These are phyloP conservation scores for Drosophila longiperda DNA, from an alignment of 2,888 invertebrate genomes.

Conservation along the genomic window DNA sequence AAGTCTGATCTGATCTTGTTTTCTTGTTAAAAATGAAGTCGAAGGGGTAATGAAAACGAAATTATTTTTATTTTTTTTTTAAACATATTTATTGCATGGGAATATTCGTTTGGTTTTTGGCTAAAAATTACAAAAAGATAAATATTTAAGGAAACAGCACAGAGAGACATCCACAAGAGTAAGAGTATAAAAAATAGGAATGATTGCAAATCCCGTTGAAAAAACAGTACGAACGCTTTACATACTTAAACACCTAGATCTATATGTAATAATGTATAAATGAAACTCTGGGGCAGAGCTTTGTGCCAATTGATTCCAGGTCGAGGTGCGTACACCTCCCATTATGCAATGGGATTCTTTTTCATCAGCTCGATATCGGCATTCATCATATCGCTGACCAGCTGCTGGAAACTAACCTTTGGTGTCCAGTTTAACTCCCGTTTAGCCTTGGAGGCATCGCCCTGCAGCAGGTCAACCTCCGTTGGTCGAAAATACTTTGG, in stretches of 20 bases:
- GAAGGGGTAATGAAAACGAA: background rate
- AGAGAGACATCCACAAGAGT: slow-evolving; percentile 32
- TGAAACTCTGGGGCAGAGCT: slow-evolving; percentile 46
- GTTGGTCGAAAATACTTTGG: slow-evolving; percentile 98
- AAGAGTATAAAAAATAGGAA: slow-evolving; percentile 55
- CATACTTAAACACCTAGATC: slow-evolving; percentile 41
- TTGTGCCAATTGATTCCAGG: slow-evolving; percentile 64
- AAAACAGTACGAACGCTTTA: slow-evolving; percentile 47
- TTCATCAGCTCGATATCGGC: slow-evolving; percentile 96
- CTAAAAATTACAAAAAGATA: slow-evolving; percentile 41
- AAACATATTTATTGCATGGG: slow-evolving; percentile 62
- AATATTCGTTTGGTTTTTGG: slow-evolving; percentile 34
- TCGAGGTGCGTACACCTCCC: background rate
- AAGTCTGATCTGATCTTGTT: too few species aligned
- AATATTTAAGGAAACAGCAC: slow-evolving; percentile 47
- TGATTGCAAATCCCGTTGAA: slow-evolving; percentile 64
- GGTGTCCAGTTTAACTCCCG: slow-evolving; percentile 94
- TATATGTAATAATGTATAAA: slow-evolving; percentile 34
- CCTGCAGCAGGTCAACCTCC: slow-evolving; percentile 97
- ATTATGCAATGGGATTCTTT: slow-evolving; percentile 93
- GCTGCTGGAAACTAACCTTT: slow-evolving; percentile 91
- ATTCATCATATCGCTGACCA: slow-evolving; percentile 97
- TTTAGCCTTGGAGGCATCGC: slow-evolving; percentile 97
- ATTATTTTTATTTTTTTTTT: background rate
- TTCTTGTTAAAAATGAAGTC: background rate